phyloP scores from a whole-genome alignment of 2,888 invertebrate genomes.

The Deilephila elpenor region DNA sequence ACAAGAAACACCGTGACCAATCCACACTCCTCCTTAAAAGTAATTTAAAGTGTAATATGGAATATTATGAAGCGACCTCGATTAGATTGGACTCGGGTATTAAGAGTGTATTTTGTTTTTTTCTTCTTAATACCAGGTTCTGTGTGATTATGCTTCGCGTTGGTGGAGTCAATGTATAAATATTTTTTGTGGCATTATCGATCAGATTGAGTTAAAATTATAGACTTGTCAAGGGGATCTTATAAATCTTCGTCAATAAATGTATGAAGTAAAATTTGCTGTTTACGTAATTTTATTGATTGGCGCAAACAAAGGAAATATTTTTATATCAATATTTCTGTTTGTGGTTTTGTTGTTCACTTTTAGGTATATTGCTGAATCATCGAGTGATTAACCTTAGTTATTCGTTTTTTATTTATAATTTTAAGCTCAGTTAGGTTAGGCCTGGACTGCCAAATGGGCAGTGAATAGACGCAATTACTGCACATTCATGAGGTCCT shows the following conservation, averaged over 20 bases:
- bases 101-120: conserved; percentile 56
- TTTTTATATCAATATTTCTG: not conserved
- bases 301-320: not conserved
- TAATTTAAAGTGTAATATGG: conserved; percentile 39
- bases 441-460: no score
- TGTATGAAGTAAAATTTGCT: not conserved
- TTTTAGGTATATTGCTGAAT: not conserved
- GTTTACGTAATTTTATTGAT: not conserved
- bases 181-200: conserved; percentile 28
- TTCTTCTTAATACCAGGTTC: conserved; percentile 1
- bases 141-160: conserved; percentile 9
- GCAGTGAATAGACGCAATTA: no score
- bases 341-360: not conserved
- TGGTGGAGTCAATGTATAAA: not conserved
- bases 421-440: no score
- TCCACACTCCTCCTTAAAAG: conserved; percentile 45
- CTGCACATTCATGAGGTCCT: no score
- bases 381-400: not conserved
- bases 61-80: conserved; percentile 54
- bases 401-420: no score
- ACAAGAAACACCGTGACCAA: conserved; percentile 43
- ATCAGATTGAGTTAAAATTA: conserved; percentile 48
- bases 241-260: not conserved
- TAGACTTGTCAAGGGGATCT: conserved; percentile 44
- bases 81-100: conserved; percentile 61